A percentile compares a stretch with the other conserved stretches of the same genome.
phyloP scores from a whole-genome alignment of 1,140 invertebrate species.

The Bombus confusus region DNA sequence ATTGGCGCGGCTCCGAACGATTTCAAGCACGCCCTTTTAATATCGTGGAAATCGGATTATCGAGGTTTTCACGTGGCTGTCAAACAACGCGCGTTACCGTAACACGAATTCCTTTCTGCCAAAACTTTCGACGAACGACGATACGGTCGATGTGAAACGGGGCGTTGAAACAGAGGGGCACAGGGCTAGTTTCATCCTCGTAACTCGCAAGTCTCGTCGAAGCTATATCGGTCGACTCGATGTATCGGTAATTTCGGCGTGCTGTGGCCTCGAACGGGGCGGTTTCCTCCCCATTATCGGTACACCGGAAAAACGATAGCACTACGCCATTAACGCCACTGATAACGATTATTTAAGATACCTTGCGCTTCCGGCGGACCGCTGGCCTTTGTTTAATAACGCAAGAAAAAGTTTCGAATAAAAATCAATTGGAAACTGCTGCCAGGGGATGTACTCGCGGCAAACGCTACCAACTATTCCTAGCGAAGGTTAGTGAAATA shows the following conservation, averaged over 20 bases:
- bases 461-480: neutral
- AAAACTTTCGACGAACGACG: neutral
- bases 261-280: constrained; percentile 27
- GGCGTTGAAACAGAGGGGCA: too few relatives aligned
- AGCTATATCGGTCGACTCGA: constrained; percentile 39
- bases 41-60: constrained; percentile 32
- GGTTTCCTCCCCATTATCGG: constrained; percentile 59
- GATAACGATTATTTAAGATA: constrained; percentile 68
- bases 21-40: constrained; percentile 23
- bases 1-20: neutral
- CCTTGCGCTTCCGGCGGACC: neutral
- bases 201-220: constrained; percentile 45
- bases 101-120: constrained; percentile 22
- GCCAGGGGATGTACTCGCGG: neutral
- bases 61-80: constrained; percentile 10
- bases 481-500: constrained; percentile 24
- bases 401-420: constrained; percentile 49
- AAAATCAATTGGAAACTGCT: constrained; percentile 47
- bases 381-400: constrained; percentile 57
- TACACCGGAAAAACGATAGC: constrained; percentile 65
- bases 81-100: constrained; percentile 29
- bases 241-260: constrained; percentile 65
- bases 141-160: neutral
- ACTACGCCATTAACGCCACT: constrained; percentile 61
- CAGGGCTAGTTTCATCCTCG: constrained; percentile 27